Evolutionary conservation across 2,888 invertebrate genomes (phyloP).

Genomic region (Pyrrhia umbra): DNA sequence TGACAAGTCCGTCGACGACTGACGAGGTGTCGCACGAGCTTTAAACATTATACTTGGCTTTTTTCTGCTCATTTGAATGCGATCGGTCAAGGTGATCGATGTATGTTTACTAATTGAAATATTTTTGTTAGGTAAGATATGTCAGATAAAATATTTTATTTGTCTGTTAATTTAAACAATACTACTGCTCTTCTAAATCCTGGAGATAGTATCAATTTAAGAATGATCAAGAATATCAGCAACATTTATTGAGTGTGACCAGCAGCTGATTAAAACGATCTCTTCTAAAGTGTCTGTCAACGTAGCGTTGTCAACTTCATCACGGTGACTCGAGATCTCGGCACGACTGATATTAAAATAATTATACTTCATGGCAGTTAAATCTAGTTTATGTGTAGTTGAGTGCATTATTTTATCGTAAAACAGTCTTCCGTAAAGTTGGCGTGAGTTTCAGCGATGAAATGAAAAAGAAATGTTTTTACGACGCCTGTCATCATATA

Average conservation of each 20-base stretch:
- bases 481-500: slow-evolving; percentile 21
- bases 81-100: slow-evolving; percentile 60
- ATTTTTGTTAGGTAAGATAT: slow-evolving; percentile 18
- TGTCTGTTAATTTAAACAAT: slow-evolving; percentile 5
- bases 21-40: slow-evolving; percentile 25
- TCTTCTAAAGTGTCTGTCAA: slow-evolving; percentile 5
- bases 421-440: slow-evolving; percentile 23
- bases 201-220: slow-evolving; percentile 1
- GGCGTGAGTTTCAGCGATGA: slow-evolving; percentile 27
- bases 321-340: slow-evolving; percentile 5
- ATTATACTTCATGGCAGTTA: slow-evolving; percentile 27
- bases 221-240: slow-evolving; percentile 3
- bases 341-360: slow-evolving; percentile 16
- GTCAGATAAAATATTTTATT: slow-evolving; percentile 23
- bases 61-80: slow-evolving; percentile 43
- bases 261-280: background rate
- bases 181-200: background rate
- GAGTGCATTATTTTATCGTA: slow-evolving; percentile 28
- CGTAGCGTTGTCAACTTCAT: slow-evolving; percentile 2
- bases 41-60: slow-evolving; percentile 33
- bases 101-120: slow-evolving; percentile 39
- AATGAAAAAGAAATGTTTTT: slow-evolving; percentile 35
- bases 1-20: slow-evolving; percentile 48
- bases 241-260: slow-evolving; percentile 3
- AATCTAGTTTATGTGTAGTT: slow-evolving; percentile 9